phyloP scores from a whole-genome alignment of 2,888 invertebrate species.

The Nezara viridula region DNA sequence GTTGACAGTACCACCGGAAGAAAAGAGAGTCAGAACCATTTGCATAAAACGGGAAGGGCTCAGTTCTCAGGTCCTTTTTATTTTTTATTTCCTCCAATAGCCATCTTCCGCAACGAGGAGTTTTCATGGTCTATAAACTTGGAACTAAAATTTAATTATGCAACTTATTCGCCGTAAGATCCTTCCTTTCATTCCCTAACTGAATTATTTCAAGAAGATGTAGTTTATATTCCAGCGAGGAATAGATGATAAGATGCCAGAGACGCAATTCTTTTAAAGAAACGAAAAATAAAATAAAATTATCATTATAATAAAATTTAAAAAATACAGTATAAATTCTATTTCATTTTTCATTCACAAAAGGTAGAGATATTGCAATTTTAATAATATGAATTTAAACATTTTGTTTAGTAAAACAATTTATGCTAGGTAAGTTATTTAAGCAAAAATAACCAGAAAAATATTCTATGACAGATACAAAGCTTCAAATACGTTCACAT shows the following conservation, averaged over 20 bases:
- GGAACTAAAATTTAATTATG: slow-evolving; percentile 16
- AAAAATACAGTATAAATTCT: background rate
- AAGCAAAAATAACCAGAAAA: no score
- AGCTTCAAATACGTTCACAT: no score
- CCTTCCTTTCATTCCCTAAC: background rate
- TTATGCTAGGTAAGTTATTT: background rate
- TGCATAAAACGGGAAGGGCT: background rate
- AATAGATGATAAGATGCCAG: background rate
- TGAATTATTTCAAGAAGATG: background rate
- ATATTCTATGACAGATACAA: no score
- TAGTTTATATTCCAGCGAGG: background rate
- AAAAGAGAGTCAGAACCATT: background rate
- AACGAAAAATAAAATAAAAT: background rate
- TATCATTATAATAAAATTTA: background rate
- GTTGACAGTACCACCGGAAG: background rate
- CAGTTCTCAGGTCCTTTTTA: slow-evolving; percentile 8
- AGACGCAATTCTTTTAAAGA: background rate
- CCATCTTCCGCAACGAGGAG: slow-evolving; percentile 18
- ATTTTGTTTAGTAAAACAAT: background rate
- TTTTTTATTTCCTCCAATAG: slow-evolving; percentile 29
- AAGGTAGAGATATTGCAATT: background rate
- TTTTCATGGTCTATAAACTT: background rate
- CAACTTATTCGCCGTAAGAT: background rate
- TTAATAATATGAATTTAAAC: background rate
- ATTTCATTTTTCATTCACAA: background rate